Evolutionary conservation across 2,888 invertebrate genomes (phyloP), one percentile per base, ranked within the genome.

Genomic region (Pyrochroa serraticornis): DNA sequence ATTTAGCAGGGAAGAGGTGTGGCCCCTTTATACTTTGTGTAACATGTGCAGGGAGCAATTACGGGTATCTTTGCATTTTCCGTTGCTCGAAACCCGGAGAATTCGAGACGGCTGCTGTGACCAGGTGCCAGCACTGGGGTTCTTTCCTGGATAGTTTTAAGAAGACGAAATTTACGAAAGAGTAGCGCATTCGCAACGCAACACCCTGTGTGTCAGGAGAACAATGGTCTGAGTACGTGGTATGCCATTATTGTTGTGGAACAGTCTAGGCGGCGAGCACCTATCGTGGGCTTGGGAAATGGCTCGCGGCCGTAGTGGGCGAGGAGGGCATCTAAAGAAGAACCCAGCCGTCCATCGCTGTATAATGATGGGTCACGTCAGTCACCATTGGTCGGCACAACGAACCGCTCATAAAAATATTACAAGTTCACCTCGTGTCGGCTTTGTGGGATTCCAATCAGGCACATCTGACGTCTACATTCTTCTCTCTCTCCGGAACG

Each of bases 351-450:
- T 69, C 71, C 70, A 71, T 73, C 70, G 72, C 67, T 64, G 68
- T 66, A 72, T 79, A 79, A 79, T 79, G 78, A 79, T 70, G 76
- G 79, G 79, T 75, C 77, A 74, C 77, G 79, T 79, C 79, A 79
- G 72, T 79, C 79, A 79, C 74, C 71, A 77, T 76, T 77, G 75
- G 77, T 70, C 70, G 68, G 66, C 60, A 65, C 55, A 53, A 67
- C 67, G 68, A 67, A 70, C 70, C 69, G 70, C 71, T 72, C 72
- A 71, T 73, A 74, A 76, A 74, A 72, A 73, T 71, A 73, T 70
- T 74, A 71, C 68, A 69, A 71, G 70, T 69, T 69, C 71, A 70
- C 70, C 71, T 71, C 71, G 50, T 52, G 65, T 57, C 57, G 57
- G 57, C 64, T 68, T 69, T 68, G 72, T 74, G 71, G 73, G 72